Percentiles rank a stretch among this genome's conserved stretches.
These are phyloP conservation scores for Busseola fusca DNA, from an alignment of 2,888 invertebrate species.

Conservation along the genomic window DNA sequence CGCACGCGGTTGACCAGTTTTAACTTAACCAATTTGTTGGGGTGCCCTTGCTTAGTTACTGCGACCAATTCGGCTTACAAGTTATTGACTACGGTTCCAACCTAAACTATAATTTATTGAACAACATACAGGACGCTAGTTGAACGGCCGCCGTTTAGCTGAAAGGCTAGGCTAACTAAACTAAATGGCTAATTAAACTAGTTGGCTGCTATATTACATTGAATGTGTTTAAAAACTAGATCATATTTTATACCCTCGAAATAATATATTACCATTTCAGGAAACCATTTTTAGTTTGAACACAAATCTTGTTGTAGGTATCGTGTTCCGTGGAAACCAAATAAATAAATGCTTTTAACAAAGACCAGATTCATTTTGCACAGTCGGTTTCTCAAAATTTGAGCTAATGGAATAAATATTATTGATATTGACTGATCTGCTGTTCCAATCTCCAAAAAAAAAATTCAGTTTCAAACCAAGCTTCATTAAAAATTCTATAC, in stretches of 20 bases:
- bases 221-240: neutral
- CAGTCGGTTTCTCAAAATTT: neutral
- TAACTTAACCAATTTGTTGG: too few relatives aligned
- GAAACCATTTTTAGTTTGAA: neutral
- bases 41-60: too few relatives aligned
- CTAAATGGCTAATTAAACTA: too few relatives aligned
- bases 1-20: too few relatives aligned
- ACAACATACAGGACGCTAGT: too few relatives aligned
- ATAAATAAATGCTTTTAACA: neutral
- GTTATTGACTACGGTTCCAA: too few relatives aligned
- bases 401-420: neutral
- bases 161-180: too few relatives aligned
- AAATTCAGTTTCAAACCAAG: neutral
- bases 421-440: neutral
- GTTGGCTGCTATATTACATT: too few relatives aligned
- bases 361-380: neutral
- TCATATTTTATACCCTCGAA: neutral
- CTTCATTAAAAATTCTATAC: neutral
- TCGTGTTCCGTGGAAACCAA: conserved; percentile 5
- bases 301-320: neutral
- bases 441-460: neutral
- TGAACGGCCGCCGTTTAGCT: too few relatives aligned
- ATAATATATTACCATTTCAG: conserved; percentile 1
- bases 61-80: too few relatives aligned
- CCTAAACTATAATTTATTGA: too few relatives aligned